Base-by-base conservation (phyloP, 2,797 vertebrate species). In the Pantherophis alleghaniensis region DNA sequence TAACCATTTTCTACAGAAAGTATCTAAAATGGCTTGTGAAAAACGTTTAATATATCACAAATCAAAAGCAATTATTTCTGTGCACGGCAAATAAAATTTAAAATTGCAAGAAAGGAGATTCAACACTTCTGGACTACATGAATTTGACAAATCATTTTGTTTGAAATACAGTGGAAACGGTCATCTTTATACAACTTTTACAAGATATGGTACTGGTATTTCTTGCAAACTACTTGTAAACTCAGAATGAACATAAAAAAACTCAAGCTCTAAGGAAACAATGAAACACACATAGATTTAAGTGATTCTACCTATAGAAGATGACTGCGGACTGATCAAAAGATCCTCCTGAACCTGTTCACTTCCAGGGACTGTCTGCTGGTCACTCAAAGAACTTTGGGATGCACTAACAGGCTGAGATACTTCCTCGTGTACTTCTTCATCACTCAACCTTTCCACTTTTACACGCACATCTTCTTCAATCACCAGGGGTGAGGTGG, bases 381-480 rank as follows among this genome's bases (percentile, higher is more conserved):
- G 99, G 96, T 99, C 99, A 6, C 99, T 99, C 96, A 99, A 97
- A 0, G 99, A 99, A 97, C 99, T 99, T 97, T 99, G 99, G 92
- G 99, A 99, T 2, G 98, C 99, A 86, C 99, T 99, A 93, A 99
- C 98, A 0, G 99, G 98, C 96, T 99, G 99, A 0, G 99, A 99
- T 0, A 98, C 99, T 0, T 99, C 98, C 97, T 99, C 99, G 3
- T 99, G 99, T n/a, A 98, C 99, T 96, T 99, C 99, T 97, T 99
- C 99, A 0, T 99, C 99, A 22, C 99, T 99, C 55, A 99, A 97
- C 92, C 99, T 98, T 92, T 99, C 99, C 95, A 99, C 99, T 97
- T 99, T 99, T 96, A 99, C 99, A 10, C 98, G 98, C 92, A 99
- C 98, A 4, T 99, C 99, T 87, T 99, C 99, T 94, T 99, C 99